A percentile compares a stretch with the other conserved stretches of the same genome.
Conservation (phyloP, 2,797 vertebrate genomes). For the Trachurus trachurus region DNA sequence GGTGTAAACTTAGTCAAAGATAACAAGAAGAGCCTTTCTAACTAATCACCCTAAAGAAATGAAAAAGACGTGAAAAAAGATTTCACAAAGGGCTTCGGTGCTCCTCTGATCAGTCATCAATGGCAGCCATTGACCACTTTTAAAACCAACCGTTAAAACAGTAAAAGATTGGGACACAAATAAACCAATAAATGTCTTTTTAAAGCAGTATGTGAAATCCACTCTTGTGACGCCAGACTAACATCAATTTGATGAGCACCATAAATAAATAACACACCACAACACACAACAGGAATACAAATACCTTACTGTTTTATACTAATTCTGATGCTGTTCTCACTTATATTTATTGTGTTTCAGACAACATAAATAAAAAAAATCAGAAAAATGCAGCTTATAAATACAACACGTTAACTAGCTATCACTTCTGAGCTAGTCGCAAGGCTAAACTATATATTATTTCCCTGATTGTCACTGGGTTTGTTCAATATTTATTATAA, state of each 20-base stretch:
- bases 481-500: too few relatives aligned
- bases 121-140: slow-evolving; percentile 4
- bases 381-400: too few relatives aligned
- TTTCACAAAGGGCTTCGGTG: background rate
- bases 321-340: too few relatives aligned
- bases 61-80: background rate
- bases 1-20: slow-evolving; percentile 12
- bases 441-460: too few relatives aligned
- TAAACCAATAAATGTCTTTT: background rate
- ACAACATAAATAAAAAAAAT: too few relatives aligned
- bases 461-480: too few relatives aligned
- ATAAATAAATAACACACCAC: too few relatives aligned
- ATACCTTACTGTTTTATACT: too few relatives aligned
- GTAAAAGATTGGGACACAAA: background rate
- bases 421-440: too few relatives aligned
- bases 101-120: slow-evolving; percentile 19
- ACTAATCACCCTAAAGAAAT: slow-evolving; percentile 10
- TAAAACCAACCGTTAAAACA: background rate
- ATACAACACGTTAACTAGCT: too few relatives aligned
- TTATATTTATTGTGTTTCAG: too few relatives aligned
- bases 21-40: slow-evolving; percentile 9
- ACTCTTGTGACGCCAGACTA: background rate
- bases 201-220: background rate
- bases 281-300: too few relatives aligned
- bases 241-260: background rate